Base-by-base conservation (phyloP, 2,113 vertebrate species). In the Salvelinus fontinalis region DNA sequence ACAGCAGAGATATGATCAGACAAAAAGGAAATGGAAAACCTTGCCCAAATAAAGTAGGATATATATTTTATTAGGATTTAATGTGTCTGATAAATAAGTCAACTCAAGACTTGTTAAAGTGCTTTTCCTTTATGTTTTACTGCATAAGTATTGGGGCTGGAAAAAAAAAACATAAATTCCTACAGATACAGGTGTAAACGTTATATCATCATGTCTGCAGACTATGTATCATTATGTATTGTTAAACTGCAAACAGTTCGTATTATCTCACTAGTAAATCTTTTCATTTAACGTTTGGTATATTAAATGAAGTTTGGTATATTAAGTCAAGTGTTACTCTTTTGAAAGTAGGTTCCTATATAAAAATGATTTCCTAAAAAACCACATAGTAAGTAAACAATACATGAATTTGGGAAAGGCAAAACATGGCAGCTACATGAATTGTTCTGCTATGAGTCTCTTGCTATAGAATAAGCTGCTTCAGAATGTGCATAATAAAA, bases 391-490 rank as follows among this genome's bases (percentile, higher is more conserved):
- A 87, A 84, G 88, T 89, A 73, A 85, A 54, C 51, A 88, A 89
- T 85, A 70, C 85, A 87, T 84, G 75, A 83, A 83, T 89, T 91
- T 85, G 89, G 91, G 91, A 93, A 93, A 93, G 92, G 91, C 91
- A 93, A 92, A 89, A 77, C 89, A 93, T 87, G 91, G 90, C 76
- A 70, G 91, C 93, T 92, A 93, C 90, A 91, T 90, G 85, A 85
- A 65, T 86, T 67, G 83, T 89, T 54, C 83, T 90, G 91, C 90
- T 93, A 83, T 91, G 90, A 93, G 91, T 91, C 90, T 89, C 88
- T 90, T 79, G 79, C 74, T 83, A 81, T 75, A 75, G 39, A 72
- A 92, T 94, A 94, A 93, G 94, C 95, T 96, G 95, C 94, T 93
- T 44, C 39, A 44, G 9, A 44, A 44, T 95, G 92, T 94, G 92